These are phyloP conservation scores for Fragum fragum DNA, from an alignment of 2,888 invertebrate genomes.

Conservation along the genomic window DNA sequence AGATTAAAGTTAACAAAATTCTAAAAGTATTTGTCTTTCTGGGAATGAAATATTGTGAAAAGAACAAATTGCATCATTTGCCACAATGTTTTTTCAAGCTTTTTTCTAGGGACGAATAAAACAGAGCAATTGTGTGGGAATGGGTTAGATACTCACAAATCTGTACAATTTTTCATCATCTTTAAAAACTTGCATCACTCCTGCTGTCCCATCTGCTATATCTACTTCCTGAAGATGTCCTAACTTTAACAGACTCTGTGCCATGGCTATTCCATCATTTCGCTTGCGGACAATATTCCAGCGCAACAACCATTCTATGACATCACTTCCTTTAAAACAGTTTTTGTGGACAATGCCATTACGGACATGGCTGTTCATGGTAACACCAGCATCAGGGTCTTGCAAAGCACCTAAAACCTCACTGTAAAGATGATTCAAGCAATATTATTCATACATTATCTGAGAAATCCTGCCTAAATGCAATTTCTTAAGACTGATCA, in stretches of 20 bases:
- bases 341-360: slow-evolving; percentile 82
- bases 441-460: too few species aligned
- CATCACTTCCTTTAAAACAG: slow-evolving; percentile 81
- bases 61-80: too few species aligned
- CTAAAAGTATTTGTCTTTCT: too few species aligned
- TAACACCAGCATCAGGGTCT: slow-evolving; percentile 82
- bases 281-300: slow-evolving; percentile 82
- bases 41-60: too few species aligned
- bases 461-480: too few species aligned
- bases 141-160: slow-evolving; percentile 78
- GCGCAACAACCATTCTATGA: slow-evolving; percentile 81
- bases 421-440: too few species aligned
- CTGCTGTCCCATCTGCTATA: slow-evolving; percentile 78
- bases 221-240: slow-evolving; percentile 83
- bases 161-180: slow-evolving; percentile 82
- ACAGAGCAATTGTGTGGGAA: not conserved
- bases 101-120: not conserved
- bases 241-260: slow-evolving; percentile 79
- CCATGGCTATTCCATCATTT: slow-evolving; percentile 79
- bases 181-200: slow-evolving; percentile 76
- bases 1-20: too few species aligned
- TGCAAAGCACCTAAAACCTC: slow-evolving; percentile 83
- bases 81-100: not conserved
- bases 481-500: too few species aligned
- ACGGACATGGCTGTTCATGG: slow-evolving; percentile 76